These are phyloP conservation scores for Stenoptilia bipunctidactyla DNA, from an alignment of 2,888 invertebrate genomes.

Conservation along the genomic window DNA sequence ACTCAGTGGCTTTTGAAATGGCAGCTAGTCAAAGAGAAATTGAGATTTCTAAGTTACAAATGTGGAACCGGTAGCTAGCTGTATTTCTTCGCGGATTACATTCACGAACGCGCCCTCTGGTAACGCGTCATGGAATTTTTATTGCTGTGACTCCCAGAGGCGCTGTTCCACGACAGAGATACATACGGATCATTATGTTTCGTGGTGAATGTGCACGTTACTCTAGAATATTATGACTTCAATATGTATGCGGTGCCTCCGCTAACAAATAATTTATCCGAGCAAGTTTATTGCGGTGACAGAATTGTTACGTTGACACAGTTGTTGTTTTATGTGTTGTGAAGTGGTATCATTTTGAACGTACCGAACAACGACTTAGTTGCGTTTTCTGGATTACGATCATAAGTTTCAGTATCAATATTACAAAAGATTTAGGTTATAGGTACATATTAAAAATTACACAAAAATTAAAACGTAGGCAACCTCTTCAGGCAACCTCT, in stretches of 20 bases:
- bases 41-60: conserved; percentile 66
- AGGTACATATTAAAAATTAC: no score
- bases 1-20: conserved; percentile 57
- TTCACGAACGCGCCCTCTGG: conserved; percentile 47
- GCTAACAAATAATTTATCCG: background rate
- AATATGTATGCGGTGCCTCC: background rate
- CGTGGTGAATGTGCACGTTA: conserved; percentile 30
- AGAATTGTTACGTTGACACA: no score
- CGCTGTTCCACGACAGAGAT: conserved; percentile 52
- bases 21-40: conserved; percentile 66
- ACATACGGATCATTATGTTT: conserved; percentile 53
- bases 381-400: no score
- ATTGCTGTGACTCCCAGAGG: conserved; percentile 51
- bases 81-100: conserved; percentile 65
- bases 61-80: conserved; percentile 57
- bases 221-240: conserved; percentile 18
- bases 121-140: conserved; percentile 57
- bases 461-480: no score
- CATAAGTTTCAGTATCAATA: no score
- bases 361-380: no score
- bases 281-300: no score
- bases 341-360: no score
- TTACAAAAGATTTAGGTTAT: no score
- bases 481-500: no score
- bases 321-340: no score